Base-by-base conservation (phyloP, 2,888 invertebrate genomes). In the Melanargia galathea region DNA sequence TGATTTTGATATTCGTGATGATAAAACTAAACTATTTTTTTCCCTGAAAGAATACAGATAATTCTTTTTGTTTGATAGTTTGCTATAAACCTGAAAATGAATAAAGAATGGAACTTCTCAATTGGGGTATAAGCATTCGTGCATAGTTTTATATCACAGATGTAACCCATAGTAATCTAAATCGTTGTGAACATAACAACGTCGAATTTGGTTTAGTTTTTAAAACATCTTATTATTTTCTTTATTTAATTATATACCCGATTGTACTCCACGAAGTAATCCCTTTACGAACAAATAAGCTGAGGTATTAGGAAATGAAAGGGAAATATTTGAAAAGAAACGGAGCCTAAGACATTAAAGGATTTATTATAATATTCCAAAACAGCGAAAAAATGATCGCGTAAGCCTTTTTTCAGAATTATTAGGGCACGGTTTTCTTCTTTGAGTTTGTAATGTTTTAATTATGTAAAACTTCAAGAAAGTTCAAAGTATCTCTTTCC, bases 271-370 rank as follows among this genome's bases (percentile, higher is more conserved):
- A 57, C 46, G 56, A 46, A 62, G 62, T 60, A 66, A 68, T 68
- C 68, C 63, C 63, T 63, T 62, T 64, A 66, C 63, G 60, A 66
- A 68, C 66, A 68, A 68, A 68, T 68, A 68, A 66, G 66, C 66
- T 60, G 52, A 22, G 64, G 66, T 64, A 68, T 68, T 65, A 66
- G 62, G 62, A 64, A 68, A 68, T 66, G 62, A 68, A 68, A 64
- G 66, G 58, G 64, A 68, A 68, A 68, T 68, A 54, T 62, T 62
- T 58, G 60, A 60, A 60, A 60, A 64, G 64, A 62, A 68, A 68
- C 43, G 61, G 49, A 64, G 60, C 54, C 64, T 60, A 62, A 68
- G 66, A 64, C 66, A 62, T 60, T 55, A 58, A 45, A 59, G 61
- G 61, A 65, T 62, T 67, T 62, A 63, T 52, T 55, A 48, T 46